Evolutionary conservation across 1,140 invertebrate genomes (phyloP), one percentile per base, ranked within the genome.

Genomic region (Lepidostoma basale): DNA sequence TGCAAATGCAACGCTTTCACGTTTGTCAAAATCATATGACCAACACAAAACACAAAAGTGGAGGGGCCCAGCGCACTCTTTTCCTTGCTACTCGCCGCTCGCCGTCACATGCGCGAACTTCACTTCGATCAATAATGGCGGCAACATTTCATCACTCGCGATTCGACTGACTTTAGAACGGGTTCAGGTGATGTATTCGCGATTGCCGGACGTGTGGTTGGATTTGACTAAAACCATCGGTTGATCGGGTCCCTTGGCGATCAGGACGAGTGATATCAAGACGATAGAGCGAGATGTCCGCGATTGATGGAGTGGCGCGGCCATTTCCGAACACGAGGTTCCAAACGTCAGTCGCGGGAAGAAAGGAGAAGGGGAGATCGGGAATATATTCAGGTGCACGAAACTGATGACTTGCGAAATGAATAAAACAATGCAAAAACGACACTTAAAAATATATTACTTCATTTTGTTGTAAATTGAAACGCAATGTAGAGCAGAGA

Each of bases 61-160:
- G 26, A 33, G 26, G 52, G 52, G 52, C 14, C 3, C 12, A 18
- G 25, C 14, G 36, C 62, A 12, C 49, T 20, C 47, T 5, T 54
- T 26, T 65, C 33, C 23, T 28, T 45, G 33, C 18, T 42, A 49
- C 63, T 40, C n/a, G 30, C 26, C 16, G 18, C 40, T 58, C 16
- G 39, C 39, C 20, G 26, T 18, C 58, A 14, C 23, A 26, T n/a
- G 59, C 67, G 45, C 67, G 22, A 54, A 68, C 56, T 68, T 68
- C 67, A 54, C 44, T 49, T 2, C 47, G 45, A 62, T 68, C 67
- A 25, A 62, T 68, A 52, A 67, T 33, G 42, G 49, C 54, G 65
- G 52, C 42, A 58, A 58, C 52, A 33, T 56, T 56, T 56, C 52
- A 33, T 30, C 33, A 5, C 14, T 5, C 33, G 33, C 33, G 33